These are phyloP conservation scores for Albula glossodonta DNA, from an alignment of 2,113 vertebrate species.

Conservation along the genomic window DNA sequence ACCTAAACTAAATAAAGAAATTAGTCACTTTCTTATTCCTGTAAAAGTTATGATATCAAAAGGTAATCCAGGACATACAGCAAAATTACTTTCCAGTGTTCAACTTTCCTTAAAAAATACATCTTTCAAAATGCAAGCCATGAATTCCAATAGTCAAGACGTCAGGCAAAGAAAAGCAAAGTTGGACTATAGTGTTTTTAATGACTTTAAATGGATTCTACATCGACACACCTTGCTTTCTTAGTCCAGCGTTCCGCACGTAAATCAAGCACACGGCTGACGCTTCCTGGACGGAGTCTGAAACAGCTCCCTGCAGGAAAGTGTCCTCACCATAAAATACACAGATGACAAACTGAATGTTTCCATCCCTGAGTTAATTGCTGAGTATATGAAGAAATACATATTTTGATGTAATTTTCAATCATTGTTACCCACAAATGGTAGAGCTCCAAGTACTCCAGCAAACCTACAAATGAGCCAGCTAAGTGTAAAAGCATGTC, in stretches of 20 bases:
- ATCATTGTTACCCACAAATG: not conserved
- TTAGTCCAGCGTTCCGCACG: not conserved
- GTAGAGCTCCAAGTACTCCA: no score
- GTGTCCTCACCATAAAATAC: not conserved
- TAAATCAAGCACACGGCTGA: not conserved
- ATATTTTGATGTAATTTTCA: not conserved
- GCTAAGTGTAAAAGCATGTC: not conserved
- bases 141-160: not conserved
- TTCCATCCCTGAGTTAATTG: not conserved
- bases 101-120: not conserved
- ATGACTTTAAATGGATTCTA: not conserved
- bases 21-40: no score
- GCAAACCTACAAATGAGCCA: not conserved
- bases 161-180: not conserved
- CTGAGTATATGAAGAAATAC: not conserved
- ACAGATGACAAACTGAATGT: not conserved
- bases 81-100: conserved; percentile 17
- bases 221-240: not conserved
- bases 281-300: not conserved
- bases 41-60: conserved; percentile 60
- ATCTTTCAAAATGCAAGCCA: not conserved
- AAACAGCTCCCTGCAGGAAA: not conserved
- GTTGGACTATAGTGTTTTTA: not conserved
- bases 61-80: conserved; percentile 29
- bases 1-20: not conserved